Evolutionary conservation across 2,797 vertebrate genomes (phyloP).

Genomic region (Acridotheres tristis): DNA sequence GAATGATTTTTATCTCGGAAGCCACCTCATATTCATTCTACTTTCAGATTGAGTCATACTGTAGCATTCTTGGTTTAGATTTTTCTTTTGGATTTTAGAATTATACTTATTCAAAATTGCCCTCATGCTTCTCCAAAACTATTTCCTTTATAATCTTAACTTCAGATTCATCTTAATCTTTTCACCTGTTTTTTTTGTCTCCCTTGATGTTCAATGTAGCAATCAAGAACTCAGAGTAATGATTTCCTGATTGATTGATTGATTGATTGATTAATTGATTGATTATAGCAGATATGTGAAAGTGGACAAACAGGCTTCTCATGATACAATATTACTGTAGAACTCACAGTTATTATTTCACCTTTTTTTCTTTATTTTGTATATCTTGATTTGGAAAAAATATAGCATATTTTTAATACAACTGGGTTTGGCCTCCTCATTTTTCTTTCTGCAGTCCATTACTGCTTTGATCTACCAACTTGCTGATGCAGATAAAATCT

Average conservation of each 20-base stretch:
- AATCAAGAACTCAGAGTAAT: background rate
- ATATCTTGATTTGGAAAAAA: background rate
- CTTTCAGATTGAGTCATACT: background rate
- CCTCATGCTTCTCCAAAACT: background rate
- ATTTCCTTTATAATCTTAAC: background rate
- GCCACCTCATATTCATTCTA: background rate
- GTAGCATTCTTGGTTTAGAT: background rate
- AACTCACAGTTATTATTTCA: background rate
- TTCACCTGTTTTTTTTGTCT: background rate
- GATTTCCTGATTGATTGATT: background rate
- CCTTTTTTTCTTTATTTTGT: background rate
- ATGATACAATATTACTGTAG: background rate
- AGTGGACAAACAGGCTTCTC: background rate
- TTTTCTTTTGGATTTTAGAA: background rate
- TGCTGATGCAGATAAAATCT: background rate
- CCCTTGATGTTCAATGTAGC: background rate
- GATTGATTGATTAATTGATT: background rate
- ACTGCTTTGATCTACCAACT: background rate
- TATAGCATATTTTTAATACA: background rate
- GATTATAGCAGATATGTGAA: background rate
- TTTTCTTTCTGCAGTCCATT: background rate
- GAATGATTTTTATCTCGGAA: background rate
- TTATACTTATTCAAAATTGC: background rate
- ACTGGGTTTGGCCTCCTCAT: background rate
- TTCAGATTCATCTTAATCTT: background rate